phyloP scores from a whole-genome alignment of 2,888 invertebrate genomes.

The Stegophylla sp. region DNA sequence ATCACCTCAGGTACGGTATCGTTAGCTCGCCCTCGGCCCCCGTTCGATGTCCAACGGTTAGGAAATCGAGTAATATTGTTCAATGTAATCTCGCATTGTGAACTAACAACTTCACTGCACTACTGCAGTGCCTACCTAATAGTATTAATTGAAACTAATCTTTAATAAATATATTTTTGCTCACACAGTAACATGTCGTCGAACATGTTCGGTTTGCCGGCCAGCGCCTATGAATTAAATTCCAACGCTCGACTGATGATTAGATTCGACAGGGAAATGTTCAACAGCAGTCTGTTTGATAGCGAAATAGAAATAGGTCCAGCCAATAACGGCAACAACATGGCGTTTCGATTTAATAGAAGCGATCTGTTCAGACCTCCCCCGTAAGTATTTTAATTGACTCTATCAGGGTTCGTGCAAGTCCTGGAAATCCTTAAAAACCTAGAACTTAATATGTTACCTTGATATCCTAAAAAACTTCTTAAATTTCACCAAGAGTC shows the following conservation, averaged over 20 bases:
- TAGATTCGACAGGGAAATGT: constrained; percentile 52
- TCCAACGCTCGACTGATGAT: constrained; percentile 32
- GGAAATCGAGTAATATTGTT: too few relatives aligned
- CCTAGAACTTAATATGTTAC: too few relatives aligned
- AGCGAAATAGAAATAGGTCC: constrained; percentile 54
- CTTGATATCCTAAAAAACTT: too few relatives aligned
- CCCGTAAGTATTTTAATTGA: constrained; percentile 29
- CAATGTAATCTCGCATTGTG: too few relatives aligned
- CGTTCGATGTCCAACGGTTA: neutral
- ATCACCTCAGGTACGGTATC: neutral
- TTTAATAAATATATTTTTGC: too few relatives aligned
- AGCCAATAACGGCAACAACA: constrained; percentile 6
- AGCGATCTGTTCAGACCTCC: constrained; percentile 51
- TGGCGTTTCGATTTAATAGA: constrained; percentile 51
- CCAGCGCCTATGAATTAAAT: constrained; percentile 47
- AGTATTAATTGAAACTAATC: neutral
- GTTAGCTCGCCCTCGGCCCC: neutral
- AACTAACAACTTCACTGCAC: neutral
- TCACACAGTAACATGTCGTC: constrained; percentile 38
- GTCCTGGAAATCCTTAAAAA: too few relatives aligned
- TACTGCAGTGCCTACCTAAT: neutral
- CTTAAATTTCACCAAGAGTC: too few relatives aligned
- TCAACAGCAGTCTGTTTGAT: constrained; percentile 43
- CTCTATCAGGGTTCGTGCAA: too few relatives aligned
- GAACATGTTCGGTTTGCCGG: constrained; percentile 37